A percentile compares a stretch with the other conserved stretches of the same genome.
Evolutionary conservation across 2,797 vertebrate genomes (phyloP).

Genomic region (Diplodus sargus): DNA sequence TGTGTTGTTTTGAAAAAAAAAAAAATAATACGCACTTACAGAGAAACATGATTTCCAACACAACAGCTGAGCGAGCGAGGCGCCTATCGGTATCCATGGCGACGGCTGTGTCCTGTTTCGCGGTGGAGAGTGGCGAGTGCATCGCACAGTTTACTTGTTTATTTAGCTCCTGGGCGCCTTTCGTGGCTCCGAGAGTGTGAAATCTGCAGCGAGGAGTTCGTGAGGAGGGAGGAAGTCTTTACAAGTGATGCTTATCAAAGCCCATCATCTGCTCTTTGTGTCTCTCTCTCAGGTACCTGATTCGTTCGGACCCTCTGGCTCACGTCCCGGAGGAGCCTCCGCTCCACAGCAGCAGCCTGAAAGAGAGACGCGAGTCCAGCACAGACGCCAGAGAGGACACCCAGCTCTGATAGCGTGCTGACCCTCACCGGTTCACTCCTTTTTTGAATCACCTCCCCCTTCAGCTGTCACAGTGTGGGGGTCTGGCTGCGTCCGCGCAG

Average conservation of each 20-base stretch:
- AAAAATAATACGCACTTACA: background rate
- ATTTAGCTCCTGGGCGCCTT: background rate
- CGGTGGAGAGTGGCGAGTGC: background rate
- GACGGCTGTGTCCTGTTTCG: constrained; percentile 16
- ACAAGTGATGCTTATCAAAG: background rate
- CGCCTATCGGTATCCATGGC: constrained; percentile 18
- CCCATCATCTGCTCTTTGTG: background rate
- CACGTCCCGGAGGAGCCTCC: constrained; percentile 89
- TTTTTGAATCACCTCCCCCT: background rate
- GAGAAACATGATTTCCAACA: constrained; percentile 1
- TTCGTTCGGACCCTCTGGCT: constrained; percentile 93
- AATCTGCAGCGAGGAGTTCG: background rate
- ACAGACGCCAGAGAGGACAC: constrained; percentile 88
- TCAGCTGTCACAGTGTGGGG: background rate
- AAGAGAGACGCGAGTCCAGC: constrained; percentile 82
- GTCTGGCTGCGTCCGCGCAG: constrained; percentile 13
- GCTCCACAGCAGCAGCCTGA: constrained; percentile 87
- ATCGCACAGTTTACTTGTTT: constrained; percentile 15
- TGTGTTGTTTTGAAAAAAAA: constrained; percentile 10
- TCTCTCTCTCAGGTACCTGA: constrained; percentile 86
- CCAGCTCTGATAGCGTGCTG: constrained; percentile 68
- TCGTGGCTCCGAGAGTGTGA: background rate
- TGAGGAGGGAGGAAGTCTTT: background rate
- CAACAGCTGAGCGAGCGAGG: constrained; percentile 10
- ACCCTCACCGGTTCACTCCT: constrained; percentile 14